Percentiles rank a stretch among this genome's conserved stretches.
Conservation (phyloP, 2,113 vertebrate genomes). For the Accipiter cooperii region DNA sequence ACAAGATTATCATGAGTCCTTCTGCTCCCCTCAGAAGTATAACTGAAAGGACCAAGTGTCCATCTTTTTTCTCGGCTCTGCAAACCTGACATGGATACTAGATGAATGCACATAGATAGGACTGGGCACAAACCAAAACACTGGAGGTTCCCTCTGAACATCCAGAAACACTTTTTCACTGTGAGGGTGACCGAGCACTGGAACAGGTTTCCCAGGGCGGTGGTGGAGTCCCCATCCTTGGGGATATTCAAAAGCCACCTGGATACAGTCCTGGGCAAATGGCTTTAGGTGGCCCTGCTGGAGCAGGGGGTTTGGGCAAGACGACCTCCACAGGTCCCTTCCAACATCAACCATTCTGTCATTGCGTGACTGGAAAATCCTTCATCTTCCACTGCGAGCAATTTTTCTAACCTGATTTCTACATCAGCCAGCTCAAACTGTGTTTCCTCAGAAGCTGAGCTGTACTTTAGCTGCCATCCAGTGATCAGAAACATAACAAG, state of each 20-base stretch:
- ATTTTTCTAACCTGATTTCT: not conserved
- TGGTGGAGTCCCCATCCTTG: not conserved
- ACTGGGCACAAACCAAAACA: not conserved
- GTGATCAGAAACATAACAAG: not conserved
- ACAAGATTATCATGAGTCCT: not conserved
- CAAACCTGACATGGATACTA: not conserved
- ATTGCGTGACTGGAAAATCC: not conserved
- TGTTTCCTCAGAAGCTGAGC: not conserved
- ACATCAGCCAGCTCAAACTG: not conserved
- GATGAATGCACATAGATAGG: not conserved
- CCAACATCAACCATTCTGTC: not conserved
- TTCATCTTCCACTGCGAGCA: not conserved
- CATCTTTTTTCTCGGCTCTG: not conserved
- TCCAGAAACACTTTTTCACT: not conserved
- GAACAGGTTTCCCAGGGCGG: not conserved
- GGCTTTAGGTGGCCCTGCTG: not conserved
- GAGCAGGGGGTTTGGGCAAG: not conserved
- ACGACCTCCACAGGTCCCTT: not conserved
- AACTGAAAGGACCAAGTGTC: not conserved
- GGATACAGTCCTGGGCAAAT: not conserved
- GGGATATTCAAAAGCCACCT: not conserved
- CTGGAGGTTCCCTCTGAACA: not conserved
- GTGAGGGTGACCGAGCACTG: not conserved
- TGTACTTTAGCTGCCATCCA: not conserved
- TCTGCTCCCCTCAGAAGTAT: not conserved